Evolutionary conservation across 2,797 vertebrate species (phyloP), one percentile per base, ranked within the genome.

Genomic region (Peromyscus aztecus): DNA sequence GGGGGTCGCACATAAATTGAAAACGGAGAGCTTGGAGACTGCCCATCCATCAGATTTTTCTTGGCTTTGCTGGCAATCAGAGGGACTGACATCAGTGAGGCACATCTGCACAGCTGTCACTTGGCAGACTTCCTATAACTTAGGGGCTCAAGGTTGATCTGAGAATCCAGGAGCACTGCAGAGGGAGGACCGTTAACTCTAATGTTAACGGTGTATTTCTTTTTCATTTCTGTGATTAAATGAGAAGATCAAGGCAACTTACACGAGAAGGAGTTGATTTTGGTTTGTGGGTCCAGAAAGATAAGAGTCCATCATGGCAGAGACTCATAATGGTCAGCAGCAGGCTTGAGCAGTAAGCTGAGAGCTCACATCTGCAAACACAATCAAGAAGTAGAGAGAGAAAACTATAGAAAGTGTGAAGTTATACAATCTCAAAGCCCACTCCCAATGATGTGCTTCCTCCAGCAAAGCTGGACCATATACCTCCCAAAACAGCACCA

Each of bases 61-160:
- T 83, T 2, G 94, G 34, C 31, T 76, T 69, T 69, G 29, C 12
- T 82, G 52, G 94, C 13, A 96, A 87, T 59, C 43, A 81, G 55
- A 85, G 93, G 59, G 43, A 40, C 5, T 49, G 29, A 17, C 4
- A 29, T 40, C 2, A 0, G 1, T 49, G 8, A 95, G 63, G 29
- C n/a, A 3, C 24, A 23, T 43, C 34, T 5, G 0, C 1, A 13
- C 2, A 55, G 29, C 0, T 0, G 10, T 55, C 5, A 23, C 21
- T 43, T 6, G 13, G 63, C 4, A 61, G 55, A 90, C 0, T 3
- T 57, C 8, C 34, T 17, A 82, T 17, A 31, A 13, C 16, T 49
- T 2, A 67, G 31, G 34, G 85, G 24, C 49, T 0, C 2, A 46
- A 24, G 2, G 19, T 24, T 16, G 14, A 49, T n/a, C 6, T 61